phyloP scores from a whole-genome alignment of 64 coral and sea anemone species.

The Stichodactyla helianthus region DNA sequence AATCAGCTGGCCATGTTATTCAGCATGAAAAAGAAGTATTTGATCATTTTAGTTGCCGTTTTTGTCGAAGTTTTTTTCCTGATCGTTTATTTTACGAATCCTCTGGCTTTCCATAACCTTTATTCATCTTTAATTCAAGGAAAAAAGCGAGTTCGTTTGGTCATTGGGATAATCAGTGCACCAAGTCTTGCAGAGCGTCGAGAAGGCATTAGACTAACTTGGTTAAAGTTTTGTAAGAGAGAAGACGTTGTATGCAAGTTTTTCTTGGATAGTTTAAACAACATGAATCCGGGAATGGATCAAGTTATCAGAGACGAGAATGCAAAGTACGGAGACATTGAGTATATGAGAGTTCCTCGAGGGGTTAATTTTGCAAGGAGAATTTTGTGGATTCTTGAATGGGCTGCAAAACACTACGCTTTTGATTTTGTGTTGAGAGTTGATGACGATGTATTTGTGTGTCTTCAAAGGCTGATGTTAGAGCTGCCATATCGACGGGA shows the following conservation, averaged over 20 bases:
- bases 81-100: not conserved
- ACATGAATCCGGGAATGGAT: constrained; percentile 56
- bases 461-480: constrained; percentile 66
- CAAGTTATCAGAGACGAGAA: constrained; percentile 60
- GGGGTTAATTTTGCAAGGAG: constrained; percentile 80
- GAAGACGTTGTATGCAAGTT: constrained; percentile 62
- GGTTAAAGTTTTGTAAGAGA: constrained; percentile 64
- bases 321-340: constrained; percentile 47
- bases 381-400: constrained; percentile 81
- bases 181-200: constrained; percentile 67
- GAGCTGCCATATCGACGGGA: constrained; percentile 56
- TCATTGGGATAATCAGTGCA: constrained; percentile 71
- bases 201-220: constrained; percentile 76
- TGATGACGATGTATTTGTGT: constrained; percentile 94
- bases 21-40: not conserved
- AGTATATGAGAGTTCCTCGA: constrained; percentile 61
- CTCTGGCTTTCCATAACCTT: not conserved
- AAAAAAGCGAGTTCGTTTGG: constrained; percentile 31
- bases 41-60: not conserved
- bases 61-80: not conserved
- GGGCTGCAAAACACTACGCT: constrained; percentile 54
- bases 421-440: constrained; percentile 89
- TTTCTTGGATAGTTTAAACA: constrained; percentile 70
- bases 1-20: not conserved
- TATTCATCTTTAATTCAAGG: not conserved